Evolutionary conservation across 1,140 invertebrate species (phyloP).

Genomic region (Arion vulgaris): DNA sequence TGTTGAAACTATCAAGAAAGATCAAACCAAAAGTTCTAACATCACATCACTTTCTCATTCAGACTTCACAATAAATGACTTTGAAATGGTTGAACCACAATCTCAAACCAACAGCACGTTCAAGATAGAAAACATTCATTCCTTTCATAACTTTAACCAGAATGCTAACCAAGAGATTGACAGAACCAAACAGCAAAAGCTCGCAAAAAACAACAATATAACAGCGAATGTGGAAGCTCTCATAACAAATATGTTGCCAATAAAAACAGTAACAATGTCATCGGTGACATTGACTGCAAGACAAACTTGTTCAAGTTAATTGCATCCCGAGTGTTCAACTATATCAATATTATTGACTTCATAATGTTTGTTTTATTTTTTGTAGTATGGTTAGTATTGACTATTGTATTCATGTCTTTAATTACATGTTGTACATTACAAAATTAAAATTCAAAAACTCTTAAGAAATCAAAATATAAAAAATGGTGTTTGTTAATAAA

Average conservation of each 20-base stretch:
- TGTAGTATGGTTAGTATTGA: neutral
- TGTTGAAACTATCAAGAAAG: neutral
- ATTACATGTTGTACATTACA: neutral
- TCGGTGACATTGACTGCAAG: neutral
- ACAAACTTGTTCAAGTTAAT: neutral
- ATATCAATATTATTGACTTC: neutral
- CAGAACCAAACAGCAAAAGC: too few relatives aligned
- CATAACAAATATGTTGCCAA: neutral
- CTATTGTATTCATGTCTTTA: neutral
- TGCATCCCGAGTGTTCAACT: neutral
- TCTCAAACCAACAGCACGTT: too few relatives aligned
- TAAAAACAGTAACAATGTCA: neutral
- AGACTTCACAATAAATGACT: neutral
- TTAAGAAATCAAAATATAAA: neutral
- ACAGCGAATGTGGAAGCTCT: neutral
- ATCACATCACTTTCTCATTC: neutral
- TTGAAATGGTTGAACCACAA: neutral
- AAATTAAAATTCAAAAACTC: neutral
- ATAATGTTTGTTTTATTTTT: neutral
- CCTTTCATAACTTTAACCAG: too few relatives aligned
- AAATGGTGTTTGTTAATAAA: too few relatives aligned
- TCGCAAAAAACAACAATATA: too few relatives aligned
- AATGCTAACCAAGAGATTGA: too few relatives aligned
- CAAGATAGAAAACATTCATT: too few relatives aligned
- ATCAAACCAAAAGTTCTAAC: neutral